Evolutionary conservation across 2,888 invertebrate species (phyloP), one percentile per base, ranked within the genome.

Genomic region (Hyposoter dolosus): DNA sequence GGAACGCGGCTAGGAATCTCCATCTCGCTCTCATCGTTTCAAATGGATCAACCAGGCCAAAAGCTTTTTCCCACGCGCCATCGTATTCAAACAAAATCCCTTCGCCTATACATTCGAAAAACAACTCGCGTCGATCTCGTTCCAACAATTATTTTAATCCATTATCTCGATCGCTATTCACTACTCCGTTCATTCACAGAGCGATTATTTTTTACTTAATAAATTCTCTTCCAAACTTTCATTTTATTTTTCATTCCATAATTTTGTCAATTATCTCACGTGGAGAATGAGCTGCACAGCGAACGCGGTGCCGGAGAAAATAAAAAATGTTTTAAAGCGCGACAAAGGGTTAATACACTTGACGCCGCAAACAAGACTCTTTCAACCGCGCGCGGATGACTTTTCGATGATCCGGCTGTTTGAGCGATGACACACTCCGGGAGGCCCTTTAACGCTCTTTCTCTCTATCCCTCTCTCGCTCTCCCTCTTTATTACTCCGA

Each of bases 41-140:
- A 83, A 85, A 85, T 79, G 85, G 86, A 88, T 85, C 86, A 83
- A 79, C 84, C 65, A n/a, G 47, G 56, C 71, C 72, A 83, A 88
- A 88, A 82, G 45, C 43, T 72, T 87, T 87, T 87, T 87, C 80
- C 75, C 83, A 83, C 78, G 72, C 40, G 40, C 40, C 7, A 43
- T n/a, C 3, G 9, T 12, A 60, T 60, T 28, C 6, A 28, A 53
- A 23, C 9, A 56, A 56, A 53, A 56, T 4, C 0, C 23, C 56
- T 56, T 56, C 23, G 23, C 10, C 23, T 12, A 23, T n/a, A n/a
- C n/a, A n/a, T 28, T 15, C 15, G 15, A 60, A 15, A 60, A 60
- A 60, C 28, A 10, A 60, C n/a, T 68, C 68, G 35, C 40, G 5
- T 68, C 43, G 43, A 43, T 68, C 15, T 68, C 19, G 23, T 43